Conservation (phyloP, 2,797 vertebrate genomes). For the Arremon brunneinucha region DNA sequence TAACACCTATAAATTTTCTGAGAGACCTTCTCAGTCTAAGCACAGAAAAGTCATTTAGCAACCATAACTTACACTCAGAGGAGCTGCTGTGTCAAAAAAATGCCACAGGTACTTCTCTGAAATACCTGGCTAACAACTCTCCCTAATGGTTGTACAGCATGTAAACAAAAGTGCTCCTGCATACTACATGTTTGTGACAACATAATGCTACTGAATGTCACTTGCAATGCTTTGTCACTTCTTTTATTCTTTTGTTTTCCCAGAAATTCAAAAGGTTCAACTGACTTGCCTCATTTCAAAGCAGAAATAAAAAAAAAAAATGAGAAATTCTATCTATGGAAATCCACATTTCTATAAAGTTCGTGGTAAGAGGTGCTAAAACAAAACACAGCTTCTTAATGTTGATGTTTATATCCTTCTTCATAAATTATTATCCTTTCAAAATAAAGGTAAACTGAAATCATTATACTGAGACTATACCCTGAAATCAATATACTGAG, state of each 20-base stretch:
- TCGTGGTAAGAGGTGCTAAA: not conserved
- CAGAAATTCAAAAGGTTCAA: not conserved
- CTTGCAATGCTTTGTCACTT: not conserved
- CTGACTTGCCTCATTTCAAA: not conserved
- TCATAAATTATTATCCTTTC: not conserved
- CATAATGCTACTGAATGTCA: not conserved
- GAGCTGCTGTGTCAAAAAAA: not conserved
- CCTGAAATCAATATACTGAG: not conserved
- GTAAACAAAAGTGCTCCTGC: not conserved
- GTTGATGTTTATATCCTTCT: not conserved
- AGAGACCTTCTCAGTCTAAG: not conserved
- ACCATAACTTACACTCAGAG: not conserved
- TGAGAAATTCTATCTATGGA: not conserved
- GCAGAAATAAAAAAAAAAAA: not conserved
- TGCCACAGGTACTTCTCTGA: not conserved
- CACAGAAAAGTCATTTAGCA: not conserved
- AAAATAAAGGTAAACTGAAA: not conserved
- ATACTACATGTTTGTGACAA: not conserved
- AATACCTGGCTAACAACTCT: not conserved
- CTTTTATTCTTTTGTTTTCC: fast-evolving
- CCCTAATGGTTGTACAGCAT: not conserved
- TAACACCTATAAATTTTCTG: slow-evolving; percentile 31
- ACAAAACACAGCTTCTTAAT: not conserved
- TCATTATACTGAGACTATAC: not conserved
- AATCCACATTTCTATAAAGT: not conserved